Evolutionary conservation across 1,140 invertebrate species (phyloP).

Genomic region (Hyles vespertilio): DNA sequence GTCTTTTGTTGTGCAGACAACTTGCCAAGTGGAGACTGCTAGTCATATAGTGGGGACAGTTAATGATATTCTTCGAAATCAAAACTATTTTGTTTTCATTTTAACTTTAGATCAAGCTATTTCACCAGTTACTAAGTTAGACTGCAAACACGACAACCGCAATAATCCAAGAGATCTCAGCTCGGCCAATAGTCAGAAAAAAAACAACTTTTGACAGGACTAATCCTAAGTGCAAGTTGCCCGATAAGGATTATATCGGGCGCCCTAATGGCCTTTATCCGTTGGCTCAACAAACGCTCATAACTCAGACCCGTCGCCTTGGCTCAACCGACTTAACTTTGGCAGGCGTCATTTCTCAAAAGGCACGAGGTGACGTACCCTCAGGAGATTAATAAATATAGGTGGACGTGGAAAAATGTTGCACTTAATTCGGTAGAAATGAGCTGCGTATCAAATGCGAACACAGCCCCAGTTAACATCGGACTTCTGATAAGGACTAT

Average conservation of each 20-base stretch:
- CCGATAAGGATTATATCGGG: slow-evolving; percentile 70
- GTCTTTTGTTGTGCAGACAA: too few species aligned
- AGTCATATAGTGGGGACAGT: too few species aligned
- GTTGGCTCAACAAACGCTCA: slow-evolving; percentile 67
- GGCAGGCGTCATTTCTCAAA: slow-evolving; percentile 74
- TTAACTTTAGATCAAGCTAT: neutral
- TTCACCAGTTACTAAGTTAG: too few species aligned
- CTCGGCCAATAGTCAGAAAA: slow-evolving; percentile 57
- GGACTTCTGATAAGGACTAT: slow-evolving; percentile 11
- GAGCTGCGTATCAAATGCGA: slow-evolving; percentile 47
- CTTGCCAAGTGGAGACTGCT: too few species aligned
- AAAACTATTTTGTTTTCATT: too few species aligned
- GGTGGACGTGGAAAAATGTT: slow-evolving; percentile 69
- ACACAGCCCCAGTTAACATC: slow-evolving; percentile 9
- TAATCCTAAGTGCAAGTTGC: slow-evolving; percentile 74
- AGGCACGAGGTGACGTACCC: slow-evolving; percentile 65
- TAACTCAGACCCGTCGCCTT: slow-evolving; percentile 63
- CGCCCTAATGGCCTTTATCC: slow-evolving; percentile 72
- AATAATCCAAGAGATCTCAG: slow-evolving; percentile 10
- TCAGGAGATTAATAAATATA: slow-evolving; percentile 70
- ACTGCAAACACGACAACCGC: too few species aligned
- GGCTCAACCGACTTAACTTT: slow-evolving; percentile 74
- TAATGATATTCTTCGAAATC: too few species aligned
- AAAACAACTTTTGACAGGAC: slow-evolving; percentile 70
- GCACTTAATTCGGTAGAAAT: slow-evolving; percentile 62